Base-by-base conservation (phyloP, 1,140 invertebrate genomes). In the Lethrus apterus region DNA sequence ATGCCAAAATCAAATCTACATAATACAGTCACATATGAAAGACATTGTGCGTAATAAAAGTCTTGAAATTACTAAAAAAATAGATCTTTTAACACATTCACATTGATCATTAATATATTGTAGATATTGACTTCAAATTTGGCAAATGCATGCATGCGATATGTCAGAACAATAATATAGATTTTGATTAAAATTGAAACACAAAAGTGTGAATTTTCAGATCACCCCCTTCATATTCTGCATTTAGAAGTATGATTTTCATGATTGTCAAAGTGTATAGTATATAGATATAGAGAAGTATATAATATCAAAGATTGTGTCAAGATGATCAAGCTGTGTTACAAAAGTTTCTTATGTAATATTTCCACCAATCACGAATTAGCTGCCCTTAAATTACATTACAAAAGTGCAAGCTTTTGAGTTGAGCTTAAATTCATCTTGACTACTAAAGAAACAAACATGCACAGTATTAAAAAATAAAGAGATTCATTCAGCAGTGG, bases 71-170 rank as follows among this genome's bases (percentile, higher is more conserved):
- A 26, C 10, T 41, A 7, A 55, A 59, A 59, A 62, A 57, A 60
- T 56, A 60, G 49, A 57, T 57, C 44, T 52, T 55, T 56, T 48
- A 47, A 55, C 50, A 61, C 54, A 58, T 53, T 17, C 19, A 43
- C 8, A 43, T 14, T 13, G 29, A 31, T 20, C 15, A 9, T 23
- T 23, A 23, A 10, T 24, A 40, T 26, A n/a, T 18, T 19, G 24
- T 43, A 43, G 41, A 43, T 43, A 43, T 43, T 43, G 41, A 43
- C 41, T 43, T 31, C 26, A 31, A 43, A 30, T 43, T 43, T 43
- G 41, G 41, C 41, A 43, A 33, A 43, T 43, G 41, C 41, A 43
- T 30, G 2, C 41, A 30, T 43, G 41, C 41, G 24, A 43, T 31
- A 40, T 40, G 36, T 40, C 7, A 3, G 32, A 26, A 26, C 23